These are phyloP conservation scores for Phylloscopus collybita DNA, from an alignment of 2,797 vertebrate genomes.

Conservation along the genomic window DNA sequence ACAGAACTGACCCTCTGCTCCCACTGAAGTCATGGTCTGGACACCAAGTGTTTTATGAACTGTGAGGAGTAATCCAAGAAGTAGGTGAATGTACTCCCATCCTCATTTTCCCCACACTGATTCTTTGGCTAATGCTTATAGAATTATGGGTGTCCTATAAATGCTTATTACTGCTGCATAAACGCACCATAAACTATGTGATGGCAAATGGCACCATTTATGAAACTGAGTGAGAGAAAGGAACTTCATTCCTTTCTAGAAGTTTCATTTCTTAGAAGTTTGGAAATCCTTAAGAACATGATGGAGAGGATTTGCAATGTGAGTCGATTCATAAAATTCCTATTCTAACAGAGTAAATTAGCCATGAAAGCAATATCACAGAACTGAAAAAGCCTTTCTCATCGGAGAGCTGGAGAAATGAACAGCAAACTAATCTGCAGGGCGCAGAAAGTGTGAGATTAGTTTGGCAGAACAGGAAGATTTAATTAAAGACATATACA, in stretches of 20 bases:
- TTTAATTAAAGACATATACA: conserved; percentile 52
- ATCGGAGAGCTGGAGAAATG: conserved; percentile 13
- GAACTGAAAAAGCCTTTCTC: neutral
- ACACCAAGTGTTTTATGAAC: conserved; percentile 12
- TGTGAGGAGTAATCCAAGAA: neutral
- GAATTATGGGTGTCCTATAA: neutral
- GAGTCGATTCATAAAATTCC: neutral
- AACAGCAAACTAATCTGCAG: neutral
- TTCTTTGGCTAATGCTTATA: neutral
- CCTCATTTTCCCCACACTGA: neutral
- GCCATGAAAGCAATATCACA: conserved; percentile 21
- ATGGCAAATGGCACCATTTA: neutral
- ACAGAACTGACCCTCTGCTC: neutral
- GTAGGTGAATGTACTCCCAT: neutral
- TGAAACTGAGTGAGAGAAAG: neutral
- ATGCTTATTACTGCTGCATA: neutral
- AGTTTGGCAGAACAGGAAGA: neutral
- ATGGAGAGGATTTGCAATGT: neutral
- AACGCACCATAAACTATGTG: neutral
- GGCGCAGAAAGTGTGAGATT: conserved; percentile 20
- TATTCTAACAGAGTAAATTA: conserved; percentile 16
- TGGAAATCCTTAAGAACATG: neutral
- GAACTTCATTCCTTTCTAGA: neutral
- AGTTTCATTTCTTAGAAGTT: neutral
- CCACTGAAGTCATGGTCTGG: neutral